Base-by-base conservation (phyloP, 2,888 invertebrate species). In the Darwinula stevensoni region DNA sequence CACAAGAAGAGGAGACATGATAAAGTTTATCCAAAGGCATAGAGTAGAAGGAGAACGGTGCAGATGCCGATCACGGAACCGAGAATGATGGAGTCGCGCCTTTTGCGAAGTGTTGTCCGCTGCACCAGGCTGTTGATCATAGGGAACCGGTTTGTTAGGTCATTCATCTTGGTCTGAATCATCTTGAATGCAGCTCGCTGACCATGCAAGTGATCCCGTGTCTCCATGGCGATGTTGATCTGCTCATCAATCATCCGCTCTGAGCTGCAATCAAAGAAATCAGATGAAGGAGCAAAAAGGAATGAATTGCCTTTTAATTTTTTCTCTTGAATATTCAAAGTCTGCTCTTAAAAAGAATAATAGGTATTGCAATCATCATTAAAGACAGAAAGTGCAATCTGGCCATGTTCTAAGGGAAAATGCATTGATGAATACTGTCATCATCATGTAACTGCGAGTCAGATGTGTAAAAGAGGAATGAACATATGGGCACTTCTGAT, bases 191-290 rank as follows among this genome's bases (percentile, higher is more conserved):
- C 66, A 38, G 74, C 72, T 32, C 84, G 62, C 51, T 97, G 94
- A 11, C 67, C 66, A 27, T 72, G 61, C 41, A 97, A 59, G 51
- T 86, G 80, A 40, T 97, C 94, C 43, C 84, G 70, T 3, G 94
- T 86, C 47, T 88, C 82, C 59, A 94, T 74, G 33, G 94, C 94
- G 50, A 97, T 84, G 46, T 74, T 73, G 40, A 94, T 88, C 56
- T 97, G 94, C 46, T 94, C 91, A 47, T 88, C 88, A 12, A 94
- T 64, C 47, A 94, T 53, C 39, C 75, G 65, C 48, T 82, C 82
- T 1, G 91, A 86, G 52, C 86, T 88, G 55, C 17, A 60, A 58
- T 43, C 37, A 37, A 30, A n/a, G n/a, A n/a, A n/a, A n/a, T n/a
- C n/a, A n/a, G n/a, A n/a, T n/a, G n/a, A 33, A 5, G 34, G 37